Evolutionary conservation across 1,140 invertebrate genomes (phyloP), one percentile per base, ranked within the genome.

Genomic region (Ostrea denselamellosa): DNA sequence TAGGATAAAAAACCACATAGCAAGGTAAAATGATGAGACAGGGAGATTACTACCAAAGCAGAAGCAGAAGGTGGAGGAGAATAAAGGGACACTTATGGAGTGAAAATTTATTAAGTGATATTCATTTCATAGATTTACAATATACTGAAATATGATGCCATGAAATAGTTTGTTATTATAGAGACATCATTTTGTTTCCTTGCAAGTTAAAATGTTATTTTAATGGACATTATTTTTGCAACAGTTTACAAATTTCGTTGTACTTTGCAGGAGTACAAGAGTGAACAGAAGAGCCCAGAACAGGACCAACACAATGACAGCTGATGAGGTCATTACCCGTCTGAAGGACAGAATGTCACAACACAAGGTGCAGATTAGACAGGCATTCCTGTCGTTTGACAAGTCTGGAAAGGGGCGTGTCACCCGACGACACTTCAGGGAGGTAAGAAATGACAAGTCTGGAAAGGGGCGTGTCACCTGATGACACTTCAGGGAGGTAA

Each of bases 301-400:
- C 14, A 86, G 93, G 83, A 92, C 93, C 9, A 88, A 88, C 28
- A 85, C 87, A 25, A 94, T 94, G 93, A 88, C 91, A 25, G 90
- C 91, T 19, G 93, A 94, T 58, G 94, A 94, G 85, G 92, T 94
- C 2, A 91, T 94, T 14, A 87, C 88, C 14, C 87, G 92, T 14
- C 86, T 94, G 51, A 92, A 93, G 77, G 93, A 94, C 86, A 90
- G 93, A 25, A 92, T 94, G 89, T 83, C 91, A 0, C 93, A 94
- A 83, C 91, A 92, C 85, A 91, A 90, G 81, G 86, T 87, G 34
- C 86, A 89, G 7, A 91, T 94, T 51, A 87, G 92, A 51, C 89
- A 93, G 58, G 90, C 93, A 0, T 94, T 94, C 88, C 87, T 93
- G 8, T 83, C 87, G 8, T 93, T 90, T 89, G 94, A 93, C 87